Evolutionary conservation across 1,140 invertebrate genomes (phyloP), one percentile per base, ranked within the genome.

Genomic region (Apolygus lucorum): DNA sequence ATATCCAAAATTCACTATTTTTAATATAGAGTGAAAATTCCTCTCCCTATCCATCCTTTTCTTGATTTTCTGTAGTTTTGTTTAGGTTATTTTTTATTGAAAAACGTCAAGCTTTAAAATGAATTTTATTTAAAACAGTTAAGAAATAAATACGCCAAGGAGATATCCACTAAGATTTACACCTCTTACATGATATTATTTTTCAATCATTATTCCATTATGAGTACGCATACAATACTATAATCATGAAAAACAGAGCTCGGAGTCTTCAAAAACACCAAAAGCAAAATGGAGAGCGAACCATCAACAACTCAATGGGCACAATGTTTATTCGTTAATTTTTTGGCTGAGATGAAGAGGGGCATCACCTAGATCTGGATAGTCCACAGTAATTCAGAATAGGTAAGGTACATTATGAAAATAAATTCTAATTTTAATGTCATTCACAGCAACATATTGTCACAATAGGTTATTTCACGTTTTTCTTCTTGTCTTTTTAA

Each of bases 401-500:
- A n/a, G n/a, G n/a, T n/a, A n/a, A n/a, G n/a, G n/a, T 17, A 42
- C 34, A 59, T 29, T 69, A 69, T 28, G 42, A 69, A 69, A 69
- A 69, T 69, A 69, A 69, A 62, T 69, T 69, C 27, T 69, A 69
- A 65, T 26, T 52, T 70, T 70, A 70, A 70, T 70, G 69, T 70
- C 69, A 28, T 70, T 70, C 69, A 70, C 69, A 70, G 69, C 69
- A 70, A 70, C 69, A 70, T 52, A 66, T 70, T 64, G 62, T 63
- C 62, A 63, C 62, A 63, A 63, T 42, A 42, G 34, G 34, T 42
- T 17, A 42, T 42, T 42, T 42, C n/a, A n/a, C n/a, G n/a, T 42
- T 4, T 42, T 42, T 42, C 34, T 42, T 42, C 34, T 4, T 42
- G 17, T 42, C 34, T 8, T 42, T 17, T 42, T 42, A n/a, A n/a